Conservation (phyloP, 2,888 invertebrate species). For the Cerastis rubricosa region DNA sequence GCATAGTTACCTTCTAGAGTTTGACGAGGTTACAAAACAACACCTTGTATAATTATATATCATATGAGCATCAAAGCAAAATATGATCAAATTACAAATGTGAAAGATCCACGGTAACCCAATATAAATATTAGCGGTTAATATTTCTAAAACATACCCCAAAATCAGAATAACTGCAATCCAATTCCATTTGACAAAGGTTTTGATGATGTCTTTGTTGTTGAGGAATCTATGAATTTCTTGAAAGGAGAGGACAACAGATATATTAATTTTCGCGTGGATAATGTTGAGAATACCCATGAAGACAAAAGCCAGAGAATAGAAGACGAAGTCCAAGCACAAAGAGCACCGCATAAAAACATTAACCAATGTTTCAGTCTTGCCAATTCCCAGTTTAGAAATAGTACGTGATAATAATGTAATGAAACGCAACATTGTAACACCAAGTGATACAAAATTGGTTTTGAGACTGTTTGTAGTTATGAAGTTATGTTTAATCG, state of each 20-base stretch:
- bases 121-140: accelerated
- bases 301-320: neutral
- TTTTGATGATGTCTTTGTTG: too few relatives aligned
- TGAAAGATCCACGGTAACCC: neutral
- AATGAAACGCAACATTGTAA: neutral
- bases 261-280: too few relatives aligned
- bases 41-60: too few relatives aligned
- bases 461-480: neutral
- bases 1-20: too few relatives aligned
- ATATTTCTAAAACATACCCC: neutral
- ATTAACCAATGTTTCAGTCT: neutral
- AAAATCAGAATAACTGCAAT: conserved; percentile 9
- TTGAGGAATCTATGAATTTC: too few relatives aligned
- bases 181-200: conserved; percentile 29
- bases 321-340: neutral
- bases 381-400: neutral
- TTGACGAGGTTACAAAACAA: too few relatives aligned
- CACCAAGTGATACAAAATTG: neutral
- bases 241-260: too few relatives aligned
- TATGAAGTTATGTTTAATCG: conserved; percentile 4
- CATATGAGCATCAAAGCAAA: conserved; percentile 21
- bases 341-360: neutral
- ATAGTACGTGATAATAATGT: neutral
- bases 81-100: neutral
- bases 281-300: conserved; percentile 10